phyloP scores from a whole-genome alignment of 2,113 vertebrate species.

The Suricata suricatta region DNA sequence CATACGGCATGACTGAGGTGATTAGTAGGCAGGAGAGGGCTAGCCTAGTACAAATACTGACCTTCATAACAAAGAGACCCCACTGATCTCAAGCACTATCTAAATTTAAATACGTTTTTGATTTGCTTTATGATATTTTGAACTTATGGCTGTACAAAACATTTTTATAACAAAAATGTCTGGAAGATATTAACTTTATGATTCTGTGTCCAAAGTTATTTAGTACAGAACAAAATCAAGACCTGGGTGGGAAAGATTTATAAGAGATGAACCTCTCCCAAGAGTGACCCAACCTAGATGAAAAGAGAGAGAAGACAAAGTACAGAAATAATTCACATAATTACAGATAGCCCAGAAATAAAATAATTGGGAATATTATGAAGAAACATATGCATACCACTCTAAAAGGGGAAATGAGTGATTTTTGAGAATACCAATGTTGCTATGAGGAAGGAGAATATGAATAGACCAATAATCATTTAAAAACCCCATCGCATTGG shows the following conservation, averaged over 20 bases:
- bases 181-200: background rate
- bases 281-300: background rate
- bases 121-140: conserved; percentile 1
- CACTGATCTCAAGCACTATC: background rate
- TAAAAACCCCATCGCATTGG: too few relatives aligned
- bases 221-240: conserved; percentile 18
- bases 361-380: background rate
- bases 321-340: background rate
- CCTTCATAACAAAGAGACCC: background rate
- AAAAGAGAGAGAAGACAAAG: background rate
- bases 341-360: background rate
- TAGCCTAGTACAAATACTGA: background rate
- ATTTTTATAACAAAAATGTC: conserved; percentile 4
- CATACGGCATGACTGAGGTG: background rate
- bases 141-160: background rate
- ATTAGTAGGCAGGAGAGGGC: background rate
- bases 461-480: background rate
- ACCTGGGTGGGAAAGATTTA: background rate
- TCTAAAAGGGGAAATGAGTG: background rate
- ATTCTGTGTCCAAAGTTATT: background rate
- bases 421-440: conserved; percentile 19
- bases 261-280: background rate
- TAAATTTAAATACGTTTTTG: background rate
- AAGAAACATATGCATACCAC: background rate
- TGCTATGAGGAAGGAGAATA: background rate